A percentile compares a stretch with the other conserved stretches of the same genome.
These are phyloP conservation scores for Hafferia zeledoni DNA, from an alignment of 2,797 vertebrate genomes.

Conservation along the genomic window DNA sequence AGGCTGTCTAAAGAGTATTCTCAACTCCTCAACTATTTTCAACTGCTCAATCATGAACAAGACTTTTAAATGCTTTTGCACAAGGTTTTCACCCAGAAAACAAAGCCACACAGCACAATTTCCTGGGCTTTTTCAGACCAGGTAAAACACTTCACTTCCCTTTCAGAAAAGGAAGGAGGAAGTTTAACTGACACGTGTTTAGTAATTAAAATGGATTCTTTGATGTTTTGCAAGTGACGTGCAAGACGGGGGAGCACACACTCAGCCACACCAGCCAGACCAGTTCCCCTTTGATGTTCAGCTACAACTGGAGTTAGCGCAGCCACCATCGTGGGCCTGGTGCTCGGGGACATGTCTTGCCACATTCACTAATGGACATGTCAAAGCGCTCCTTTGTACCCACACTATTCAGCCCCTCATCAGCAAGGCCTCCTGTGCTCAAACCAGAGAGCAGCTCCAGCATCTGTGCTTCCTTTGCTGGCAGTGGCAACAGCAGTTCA, in stretches of 20 bases:
- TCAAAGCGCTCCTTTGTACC: not conserved
- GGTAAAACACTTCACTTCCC: not conserved
- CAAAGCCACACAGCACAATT: not conserved
- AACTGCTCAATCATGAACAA: not conserved
- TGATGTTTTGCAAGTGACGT: not conserved
- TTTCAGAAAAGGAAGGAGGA: not conserved
- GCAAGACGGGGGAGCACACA: rapidly evolving
- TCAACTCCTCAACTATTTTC: not conserved
- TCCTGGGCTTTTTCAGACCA: not conserved
- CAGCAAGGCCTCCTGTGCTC: not conserved
- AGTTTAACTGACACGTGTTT: not conserved
- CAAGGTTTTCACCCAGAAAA: not conserved
- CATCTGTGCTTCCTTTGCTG: not conserved
- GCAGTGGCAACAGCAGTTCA: not conserved
- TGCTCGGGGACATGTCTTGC: not conserved
- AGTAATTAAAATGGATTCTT: not conserved
- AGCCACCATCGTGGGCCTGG: rapidly evolving
- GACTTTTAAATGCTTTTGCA: not conserved
- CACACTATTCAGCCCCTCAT: not conserved
- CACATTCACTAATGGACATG: rapidly evolving
- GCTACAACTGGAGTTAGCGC: not conserved
- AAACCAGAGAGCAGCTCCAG: not conserved
- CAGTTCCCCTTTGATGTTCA: not conserved
- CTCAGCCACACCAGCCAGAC: not conserved
- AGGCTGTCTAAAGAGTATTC: not conserved